Evolutionary conservation across 2,888 invertebrate species (phyloP), one percentile per base, ranked within the genome.

Genomic region (Pheosia tremula): DNA sequence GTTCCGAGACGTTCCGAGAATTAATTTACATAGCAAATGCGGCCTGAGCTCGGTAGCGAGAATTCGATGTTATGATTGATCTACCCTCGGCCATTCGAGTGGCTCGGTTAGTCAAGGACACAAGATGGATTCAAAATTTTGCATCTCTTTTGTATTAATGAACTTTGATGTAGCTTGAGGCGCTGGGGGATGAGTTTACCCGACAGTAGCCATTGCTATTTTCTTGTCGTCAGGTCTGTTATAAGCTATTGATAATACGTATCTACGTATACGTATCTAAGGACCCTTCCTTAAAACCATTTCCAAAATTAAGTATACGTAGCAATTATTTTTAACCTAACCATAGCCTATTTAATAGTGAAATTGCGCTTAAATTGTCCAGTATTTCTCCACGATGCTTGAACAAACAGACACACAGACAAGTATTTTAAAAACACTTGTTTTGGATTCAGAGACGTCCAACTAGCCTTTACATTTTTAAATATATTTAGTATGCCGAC

Each of bases 1-100:
- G 24, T 24, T 24, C 24, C 24, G 24, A 87, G 83, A 84, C 83
- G 80, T 90, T 91, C 90, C 67, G 72, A 85, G 91, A 91, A 91
- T 83, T 86, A 69, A 89, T 91, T 89, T 86, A 81, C 88, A 90
- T 89, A 84, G 76, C 81, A 80, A 87, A 86, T 82, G 79, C 69
- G 74, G 60, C 60, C 57, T 61, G 61, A 64, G 61, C 57, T 53
- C 69, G 58, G 67, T 67, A 74, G 64, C 67, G 61, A 67, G 70
- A 75, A 77, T 57, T 63, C 58, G 38, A 61, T 66, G 69, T 63
- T 73, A 68, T 75, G 76, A 71, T 74, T 73, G 66, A 74, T 76
- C 55, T 61, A 50, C 56, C 43, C 57, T 36, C 56, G 45, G 54
- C 10, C 39, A 11, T n/a, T 24, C 56, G 24, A 49, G 39, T 4